phyloP scores from a whole-genome alignment of 1,140 invertebrate species.

The Planococcus citri region DNA sequence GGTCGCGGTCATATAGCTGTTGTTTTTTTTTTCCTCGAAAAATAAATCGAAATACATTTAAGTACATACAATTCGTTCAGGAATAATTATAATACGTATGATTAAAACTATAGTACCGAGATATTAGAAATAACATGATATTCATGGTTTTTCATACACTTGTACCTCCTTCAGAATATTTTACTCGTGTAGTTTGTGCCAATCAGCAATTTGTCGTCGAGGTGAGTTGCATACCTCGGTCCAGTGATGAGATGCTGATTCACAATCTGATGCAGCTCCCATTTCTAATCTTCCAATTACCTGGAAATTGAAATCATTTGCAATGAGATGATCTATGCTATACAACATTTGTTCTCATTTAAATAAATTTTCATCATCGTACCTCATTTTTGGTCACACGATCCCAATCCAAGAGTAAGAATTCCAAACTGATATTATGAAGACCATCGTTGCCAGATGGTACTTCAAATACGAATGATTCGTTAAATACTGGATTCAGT shows the following conservation, averaged over 20 bases:
- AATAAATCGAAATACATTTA: too few relatives aligned
- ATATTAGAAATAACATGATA: neutral
- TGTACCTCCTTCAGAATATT: neutral
- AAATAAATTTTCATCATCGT: too few relatives aligned
- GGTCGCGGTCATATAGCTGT: neutral
- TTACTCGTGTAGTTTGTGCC: constrained; percentile 92
- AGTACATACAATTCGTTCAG: neutral
- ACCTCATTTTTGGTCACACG: constrained; percentile 95
- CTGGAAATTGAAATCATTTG: constrained; percentile 36
- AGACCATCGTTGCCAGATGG: constrained; percentile 64
- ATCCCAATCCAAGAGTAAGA: constrained; percentile 92
- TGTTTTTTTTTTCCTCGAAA: too few relatives aligned
- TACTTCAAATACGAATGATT: constrained; percentile 83
- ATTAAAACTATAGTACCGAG: neutral
- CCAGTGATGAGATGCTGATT: constrained; percentile 84
- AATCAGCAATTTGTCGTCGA: constrained; percentile 93
- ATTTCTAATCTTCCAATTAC: constrained; percentile 89
- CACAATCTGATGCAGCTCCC: constrained; percentile 52
- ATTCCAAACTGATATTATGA: constrained; percentile 80
- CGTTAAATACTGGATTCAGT: constrained; percentile 95
- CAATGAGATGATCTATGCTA: neutral
- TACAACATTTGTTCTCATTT: too few relatives aligned
- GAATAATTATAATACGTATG: neutral
- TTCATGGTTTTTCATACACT: neutral
- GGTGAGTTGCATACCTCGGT: constrained; percentile 90